phyloP scores from a whole-genome alignment of 1,140 invertebrate species.

The Monochamus saltuarius region DNA sequence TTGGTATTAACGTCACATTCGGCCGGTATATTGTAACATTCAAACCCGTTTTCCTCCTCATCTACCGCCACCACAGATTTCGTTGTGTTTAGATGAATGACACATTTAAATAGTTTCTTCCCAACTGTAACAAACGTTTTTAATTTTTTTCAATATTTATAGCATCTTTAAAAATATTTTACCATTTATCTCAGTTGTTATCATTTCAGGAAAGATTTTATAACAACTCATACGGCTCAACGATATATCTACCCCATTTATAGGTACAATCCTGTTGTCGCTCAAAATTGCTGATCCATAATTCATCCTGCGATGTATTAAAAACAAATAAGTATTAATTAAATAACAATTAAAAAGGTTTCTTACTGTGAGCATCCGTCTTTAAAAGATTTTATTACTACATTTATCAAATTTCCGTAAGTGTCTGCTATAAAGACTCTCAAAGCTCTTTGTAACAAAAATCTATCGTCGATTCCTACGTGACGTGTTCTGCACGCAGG shows the following conservation, averaged over 20 bases:
- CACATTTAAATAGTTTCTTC: slow-evolving; percentile 3
- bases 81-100: slow-evolving; percentile 24
- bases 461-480: slow-evolving; percentile 29
- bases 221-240: slow-evolving; percentile 33
- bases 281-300: slow-evolving; percentile 43
- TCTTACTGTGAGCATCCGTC: slow-evolving; percentile 39
- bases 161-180: neutral
- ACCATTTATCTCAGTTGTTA: slow-evolving; percentile 4
- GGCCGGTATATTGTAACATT: slow-evolving; percentile 29
- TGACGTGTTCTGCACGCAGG: slow-evolving; percentile 30
- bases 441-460: slow-evolving; percentile 28
- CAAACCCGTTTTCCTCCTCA: slow-evolving; percentile 22
- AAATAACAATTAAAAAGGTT: slow-evolving; percentile 15
- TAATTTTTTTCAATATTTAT: slow-evolving; percentile 18
- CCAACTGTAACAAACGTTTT: slow-evolving; percentile 13
- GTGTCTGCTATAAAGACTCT: slow-evolving; percentile 31
- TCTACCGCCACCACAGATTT: neutral
- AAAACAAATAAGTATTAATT: slow-evolving; percentile 11
- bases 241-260: slow-evolving; percentile 38
- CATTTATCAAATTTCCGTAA: slow-evolving; percentile 37
- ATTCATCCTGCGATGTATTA: slow-evolving; percentile 37
- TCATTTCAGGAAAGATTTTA: slow-evolving; percentile 30
- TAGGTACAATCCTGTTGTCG: slow-evolving; percentile 28
- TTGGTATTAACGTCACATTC: slow-evolving; percentile 35
- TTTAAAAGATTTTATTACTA: slow-evolving; percentile 33